Base-by-base conservation (phyloP, 2,113 vertebrate genomes). In the Ciconia boyciana region DNA sequence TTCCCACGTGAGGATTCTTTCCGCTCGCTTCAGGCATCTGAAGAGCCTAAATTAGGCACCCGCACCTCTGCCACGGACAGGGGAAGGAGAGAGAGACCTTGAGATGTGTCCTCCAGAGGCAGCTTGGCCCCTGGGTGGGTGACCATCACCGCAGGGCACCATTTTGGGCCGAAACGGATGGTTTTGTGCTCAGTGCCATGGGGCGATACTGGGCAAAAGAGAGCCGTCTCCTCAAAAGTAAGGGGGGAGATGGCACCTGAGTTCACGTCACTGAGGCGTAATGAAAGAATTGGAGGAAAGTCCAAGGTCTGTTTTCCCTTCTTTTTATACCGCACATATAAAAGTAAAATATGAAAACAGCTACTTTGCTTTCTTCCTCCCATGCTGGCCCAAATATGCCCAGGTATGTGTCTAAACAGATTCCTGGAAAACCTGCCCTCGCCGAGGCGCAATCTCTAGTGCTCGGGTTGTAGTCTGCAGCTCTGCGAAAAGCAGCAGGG, bases 1-100 rank as follows among this genome's bases (percentile, higher is more conserved):
- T 96, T 96, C 90, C 74, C 94, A 91, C 3, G 44, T 87, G 94
- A 87, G 65, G 90, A 96, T 96, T 96, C 89, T 96, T 97, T 96
- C 96, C 91, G 0, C 61, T 89, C 0, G 1, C 77, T 94, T 54
- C 89, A 82, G 81, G 91, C 87, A 61, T 64, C 55, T 0, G 2
- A 44, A 15, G 3, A 82, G 57, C 70, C 62, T 85, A 94, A 96
- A 96, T 93, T 94, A 95, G 77, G 57, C 78, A 69, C 46, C 52
- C 34, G 0, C 48, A 78, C 65, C 70, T 84, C 83, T 82, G 87
- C 77, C 24, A 28, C 0, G 1, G 13, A 39, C 46, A 41, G 70
- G 36, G 36, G 70, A 81, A 84, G 60, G 68, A 64, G 46, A 72
- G 48, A 44, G 26, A 91, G 83, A 87, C 84, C 84, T 94, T 90